phyloP scores from a whole-genome alignment of 1,140 invertebrate species.

The Liolophura sinensis region DNA sequence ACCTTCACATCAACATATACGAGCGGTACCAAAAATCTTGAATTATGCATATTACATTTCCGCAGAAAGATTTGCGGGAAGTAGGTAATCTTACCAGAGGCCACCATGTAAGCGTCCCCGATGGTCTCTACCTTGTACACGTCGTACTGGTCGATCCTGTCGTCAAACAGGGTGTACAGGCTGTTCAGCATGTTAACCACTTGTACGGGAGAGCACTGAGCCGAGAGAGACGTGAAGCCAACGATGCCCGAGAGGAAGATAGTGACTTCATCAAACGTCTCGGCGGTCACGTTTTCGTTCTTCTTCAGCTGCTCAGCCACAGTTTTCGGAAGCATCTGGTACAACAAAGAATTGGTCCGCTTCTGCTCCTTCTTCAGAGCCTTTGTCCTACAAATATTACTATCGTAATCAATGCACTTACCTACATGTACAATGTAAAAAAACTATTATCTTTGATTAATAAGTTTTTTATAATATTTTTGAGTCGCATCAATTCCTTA shows the following conservation, averaged over 20 bases:
- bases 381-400: slow-evolving; percentile 35
- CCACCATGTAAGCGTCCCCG: slow-evolving; percentile 91
- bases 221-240: slow-evolving; percentile 19
- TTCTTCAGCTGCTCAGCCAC: slow-evolving; percentile 85
- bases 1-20: too few relatives aligned
- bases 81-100: slow-evolving; percentile 60
- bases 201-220: slow-evolving; percentile 62
- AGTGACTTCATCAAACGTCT: slow-evolving; percentile 33
- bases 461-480: too few relatives aligned
- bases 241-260: slow-evolving; percentile 47
- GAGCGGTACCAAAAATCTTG: too few relatives aligned
- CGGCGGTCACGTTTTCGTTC: slow-evolving; percentile 65
- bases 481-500: too few relatives aligned
- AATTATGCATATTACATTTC: not conserved
- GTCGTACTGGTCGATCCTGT: slow-evolving; percentile 83
- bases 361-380: slow-evolving; percentile 46
- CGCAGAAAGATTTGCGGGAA: not conserved
- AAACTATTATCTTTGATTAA: too few relatives aligned
- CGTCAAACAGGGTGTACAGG: slow-evolving; percentile 86
- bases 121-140: slow-evolving; percentile 93
- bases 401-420: too few relatives aligned
- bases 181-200: slow-evolving; percentile 54
- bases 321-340: slow-evolving; percentile 59
- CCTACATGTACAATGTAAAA: too few relatives aligned
- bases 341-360: slow-evolving; percentile 40